A percentile compares a stretch with the other conserved stretches of the same genome.
These are phyloP conservation scores for Latrodectus elegans DNA, from an alignment of 2,888 invertebrate species.

Conservation along the genomic window DNA sequence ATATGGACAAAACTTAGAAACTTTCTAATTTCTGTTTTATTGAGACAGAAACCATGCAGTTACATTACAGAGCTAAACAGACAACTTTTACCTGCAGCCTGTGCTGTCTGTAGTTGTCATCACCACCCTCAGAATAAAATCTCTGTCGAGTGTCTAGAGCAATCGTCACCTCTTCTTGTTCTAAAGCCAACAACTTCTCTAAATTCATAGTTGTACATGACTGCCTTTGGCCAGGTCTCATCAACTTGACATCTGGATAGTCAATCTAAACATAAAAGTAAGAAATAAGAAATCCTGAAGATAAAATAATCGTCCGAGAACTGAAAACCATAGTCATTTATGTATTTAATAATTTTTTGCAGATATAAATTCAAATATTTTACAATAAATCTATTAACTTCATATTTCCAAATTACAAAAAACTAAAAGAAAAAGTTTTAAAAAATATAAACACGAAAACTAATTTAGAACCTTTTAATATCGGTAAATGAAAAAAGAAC, in stretches of 20 bases:
- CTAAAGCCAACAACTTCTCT: constrained; percentile 74
- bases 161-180: constrained; percentile 72
- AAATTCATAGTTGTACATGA: constrained; percentile 72
- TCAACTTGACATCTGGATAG: constrained; percentile 80
- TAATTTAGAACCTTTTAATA: too few relatives aligned
- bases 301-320: too few relatives aligned
- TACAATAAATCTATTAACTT: too few relatives aligned
- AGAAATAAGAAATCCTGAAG: not conserved
- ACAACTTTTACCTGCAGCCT: constrained; percentile 57
- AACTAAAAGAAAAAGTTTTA: too few relatives aligned
- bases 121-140: constrained; percentile 61
- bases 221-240: constrained; percentile 73
- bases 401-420: too few relatives aligned
- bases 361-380: too few relatives aligned
- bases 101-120: constrained; percentile 64
- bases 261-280: constrained; percentile 80
- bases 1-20: too few relatives aligned
- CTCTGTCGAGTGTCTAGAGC: constrained; percentile 64
- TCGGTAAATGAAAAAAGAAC: too few relatives aligned
- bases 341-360: too few relatives aligned
- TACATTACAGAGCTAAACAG: not conserved
- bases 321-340: too few relatives aligned
- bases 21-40: too few relatives aligned
- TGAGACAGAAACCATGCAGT: not conserved
- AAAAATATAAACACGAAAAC: too few relatives aligned